These are phyloP conservation scores for Scaptomyza pallida DNA, from an alignment of 1,140 invertebrate genomes.

Conservation along the genomic window DNA sequence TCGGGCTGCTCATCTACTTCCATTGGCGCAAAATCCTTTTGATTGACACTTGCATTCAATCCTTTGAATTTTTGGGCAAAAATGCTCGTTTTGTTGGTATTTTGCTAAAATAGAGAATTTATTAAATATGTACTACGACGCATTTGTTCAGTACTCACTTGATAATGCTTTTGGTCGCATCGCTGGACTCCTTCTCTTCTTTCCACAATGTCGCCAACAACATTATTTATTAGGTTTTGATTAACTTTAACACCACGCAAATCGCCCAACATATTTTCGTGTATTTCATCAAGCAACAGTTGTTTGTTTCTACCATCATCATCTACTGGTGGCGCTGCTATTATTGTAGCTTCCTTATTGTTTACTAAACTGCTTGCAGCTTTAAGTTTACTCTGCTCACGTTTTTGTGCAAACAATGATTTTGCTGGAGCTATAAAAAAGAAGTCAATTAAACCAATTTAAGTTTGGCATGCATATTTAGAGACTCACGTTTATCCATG, in stretches of 20 bases:
- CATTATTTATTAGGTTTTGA: conserved; percentile 68
- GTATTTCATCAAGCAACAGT: conserved; percentile 68
- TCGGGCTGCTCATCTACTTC: neutral
- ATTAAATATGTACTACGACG: neutral
- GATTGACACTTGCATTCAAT: neutral
- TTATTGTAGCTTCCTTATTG: neutral
- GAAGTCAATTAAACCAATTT: neutral
- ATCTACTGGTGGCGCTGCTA: neutral
- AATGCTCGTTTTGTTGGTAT: conserved; percentile 39
- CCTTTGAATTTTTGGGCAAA: conserved; percentile 50
- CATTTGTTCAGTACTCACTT: conserved; percentile 12
- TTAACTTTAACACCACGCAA: conserved; percentile 42
- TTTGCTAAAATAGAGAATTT: conserved; percentile 9
- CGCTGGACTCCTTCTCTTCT: conserved; percentile 45
- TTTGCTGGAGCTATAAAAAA: conserved; percentile 51
- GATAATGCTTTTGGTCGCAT: neutral
- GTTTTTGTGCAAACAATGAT: conserved; percentile 72
- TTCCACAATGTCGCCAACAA: conserved; percentile 87
- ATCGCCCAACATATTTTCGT: conserved; percentile 75
- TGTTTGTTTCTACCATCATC: conserved; percentile 9
- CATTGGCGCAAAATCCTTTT: neutral
- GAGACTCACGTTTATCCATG: conserved; percentile 77
- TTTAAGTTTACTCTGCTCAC: conserved; percentile 63
- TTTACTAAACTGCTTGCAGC: neutral
- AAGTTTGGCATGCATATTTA: too few relatives aligned